Conservation (phyloP, 2,888 invertebrate genomes). For the Acheta domesticus region DNA sequence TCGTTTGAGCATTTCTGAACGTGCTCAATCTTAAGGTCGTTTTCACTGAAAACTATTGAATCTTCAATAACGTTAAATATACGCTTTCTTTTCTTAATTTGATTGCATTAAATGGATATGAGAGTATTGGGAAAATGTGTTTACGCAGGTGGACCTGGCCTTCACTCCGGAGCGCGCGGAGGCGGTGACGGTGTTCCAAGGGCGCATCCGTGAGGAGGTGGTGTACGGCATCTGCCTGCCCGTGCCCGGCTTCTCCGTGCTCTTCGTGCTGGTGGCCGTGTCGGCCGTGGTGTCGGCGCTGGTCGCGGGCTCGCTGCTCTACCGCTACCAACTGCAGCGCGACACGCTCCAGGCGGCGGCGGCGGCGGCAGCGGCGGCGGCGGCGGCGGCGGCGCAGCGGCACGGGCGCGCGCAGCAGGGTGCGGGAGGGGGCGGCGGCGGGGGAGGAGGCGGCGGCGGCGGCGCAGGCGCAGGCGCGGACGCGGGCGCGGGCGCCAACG, state of each 20-base stretch:
- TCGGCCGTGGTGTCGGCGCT: slow-evolving; percentile 84
- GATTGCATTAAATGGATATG: too few relatives aligned
- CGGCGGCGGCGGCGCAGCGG: slow-evolving; percentile 43
- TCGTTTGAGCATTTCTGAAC: too few relatives aligned
- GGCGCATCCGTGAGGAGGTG: slow-evolving; percentile 81
- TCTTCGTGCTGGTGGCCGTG: slow-evolving; percentile 82
- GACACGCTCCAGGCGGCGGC: slow-evolving; percentile 50
- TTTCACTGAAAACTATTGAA: too few relatives aligned
- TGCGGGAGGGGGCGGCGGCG: slow-evolving; percentile 39
- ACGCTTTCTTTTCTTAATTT: too few relatives aligned
- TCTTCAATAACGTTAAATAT: too few relatives aligned
- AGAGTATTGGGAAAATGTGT: too few relatives aligned
- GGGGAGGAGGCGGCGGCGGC: slow-evolving; percentile 37
- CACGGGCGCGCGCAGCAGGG: slow-evolving; percentile 44
- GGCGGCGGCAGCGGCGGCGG: slow-evolving; percentile 40
- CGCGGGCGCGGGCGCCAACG: slow-evolving; percentile 39
- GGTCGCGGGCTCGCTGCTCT: slow-evolving; percentile 78
- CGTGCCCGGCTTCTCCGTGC: slow-evolving; percentile 80
- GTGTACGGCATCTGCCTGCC: slow-evolving; percentile 91
- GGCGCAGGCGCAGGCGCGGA: slow-evolving; percentile 26
- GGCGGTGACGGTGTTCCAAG: slow-evolving; percentile 83
- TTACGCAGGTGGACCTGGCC: slow-evolving; percentile 68
- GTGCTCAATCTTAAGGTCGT: too few relatives aligned
- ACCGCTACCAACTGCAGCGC: slow-evolving; percentile 72
- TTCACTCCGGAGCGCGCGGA: slow-evolving; percentile 82